Evolutionary conservation across 2,888 invertebrate genomes (phyloP), one percentile per base, ranked within the genome.

Genomic region (Thecocarcelia acutangulata): DNA sequence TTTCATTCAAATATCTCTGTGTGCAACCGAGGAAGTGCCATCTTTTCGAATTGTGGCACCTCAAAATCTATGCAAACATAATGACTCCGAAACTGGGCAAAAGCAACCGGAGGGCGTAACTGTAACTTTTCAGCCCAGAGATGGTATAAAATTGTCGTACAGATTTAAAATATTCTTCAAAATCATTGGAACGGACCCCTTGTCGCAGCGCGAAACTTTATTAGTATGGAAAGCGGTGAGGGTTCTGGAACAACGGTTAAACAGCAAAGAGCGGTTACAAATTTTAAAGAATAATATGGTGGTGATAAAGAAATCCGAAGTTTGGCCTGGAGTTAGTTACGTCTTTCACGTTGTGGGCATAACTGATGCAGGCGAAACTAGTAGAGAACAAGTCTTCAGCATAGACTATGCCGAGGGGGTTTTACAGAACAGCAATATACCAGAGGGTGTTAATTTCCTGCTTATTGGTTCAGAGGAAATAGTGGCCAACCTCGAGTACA

Each of bases 101-200:
- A 74, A 54, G 37, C 81, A 79, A 61, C 69, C 84, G 0, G 83
- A 85, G 37, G 85, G 83, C 1, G 66, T 82, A 8, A 78, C 82
- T 6, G 66, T 82, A 50, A 78, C 85, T n/a, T 84, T 86, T 19
- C 86, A 86, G 59, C 86, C 86, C 11, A 83, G 83, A 69, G 86
- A 86, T 63, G 85, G 85, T 15, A 84, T 86, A 4, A 86, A 85
- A 56, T 80, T 86, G 0, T 86, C 85, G 5, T 86, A 86, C 74
- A 86, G 85, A 59, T 84, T 86, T 28, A 70, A 85, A 58, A 84
- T 86, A 56, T 86, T 86, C 64, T 86, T 86, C 28, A 86, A 86
- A 82, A 84, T 81, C 6, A 73, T 81, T 48, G 63, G 68, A 54
- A 82, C 81, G 24, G 83, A 84, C 21, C 24, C 72, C 0, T 61